These are phyloP conservation scores for Thereva unica DNA, from an alignment of 2,888 invertebrate genomes.

Conservation along the genomic window DNA sequence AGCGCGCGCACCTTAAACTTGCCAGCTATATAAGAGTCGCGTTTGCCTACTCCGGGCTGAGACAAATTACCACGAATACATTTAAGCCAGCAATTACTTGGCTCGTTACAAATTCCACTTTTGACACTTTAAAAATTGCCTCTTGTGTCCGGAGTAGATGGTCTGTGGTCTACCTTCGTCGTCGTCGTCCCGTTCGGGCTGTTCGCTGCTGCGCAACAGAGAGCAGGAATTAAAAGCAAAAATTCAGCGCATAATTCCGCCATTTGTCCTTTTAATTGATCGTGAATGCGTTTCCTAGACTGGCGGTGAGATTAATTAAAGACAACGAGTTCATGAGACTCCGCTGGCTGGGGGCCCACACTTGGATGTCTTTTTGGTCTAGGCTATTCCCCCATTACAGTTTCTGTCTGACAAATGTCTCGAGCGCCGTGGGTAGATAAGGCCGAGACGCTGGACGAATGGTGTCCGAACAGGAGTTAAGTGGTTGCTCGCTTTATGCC, in stretches of 20 bases:
- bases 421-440: constrained; percentile 7
- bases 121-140: constrained; percentile 36
- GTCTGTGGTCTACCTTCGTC: constrained; percentile 1
- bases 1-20: neutral
- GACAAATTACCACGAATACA: constrained; percentile 26
- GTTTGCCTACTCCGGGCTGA: constrained; percentile 7
- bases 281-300: constrained; percentile 25
- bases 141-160: constrained; percentile 15
- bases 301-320: constrained; percentile 23
- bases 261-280: constrained; percentile 37
- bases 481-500: neutral
- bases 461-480: constrained; percentile 1
- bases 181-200: neutral
- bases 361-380: neutral
- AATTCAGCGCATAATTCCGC: constrained; percentile 29
- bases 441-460: neutral
- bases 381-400: neutral
- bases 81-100: constrained; percentile 20
- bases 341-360: neutral
- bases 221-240: constrained; percentile 19
- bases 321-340: neutral
- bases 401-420: constrained; percentile 21
- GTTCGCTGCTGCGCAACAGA: neutral
- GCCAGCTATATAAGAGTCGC: neutral
- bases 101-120: constrained; percentile 34